Evolutionary conservation across 2,797 vertebrate genomes (phyloP).

Genomic region (Threskiornis aethiopicus): DNA sequence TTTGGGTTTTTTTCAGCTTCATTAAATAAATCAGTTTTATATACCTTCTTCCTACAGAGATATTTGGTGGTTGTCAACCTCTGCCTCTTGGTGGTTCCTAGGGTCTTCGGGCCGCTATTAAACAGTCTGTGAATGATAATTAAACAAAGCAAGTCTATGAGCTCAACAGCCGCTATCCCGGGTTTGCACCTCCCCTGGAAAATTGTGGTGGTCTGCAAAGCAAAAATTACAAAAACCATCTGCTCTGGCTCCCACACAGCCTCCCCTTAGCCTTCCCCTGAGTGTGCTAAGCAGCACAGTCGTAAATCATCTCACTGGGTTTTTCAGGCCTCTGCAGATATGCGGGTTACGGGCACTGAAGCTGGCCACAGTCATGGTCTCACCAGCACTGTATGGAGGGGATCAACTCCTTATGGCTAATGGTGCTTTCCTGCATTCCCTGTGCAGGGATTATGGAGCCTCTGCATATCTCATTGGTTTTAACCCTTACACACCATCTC

Average conservation of each 20-base stretch:
- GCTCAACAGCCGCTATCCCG: neutral
- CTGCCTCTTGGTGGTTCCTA: neutral
- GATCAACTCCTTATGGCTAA: neutral
- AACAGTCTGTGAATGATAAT: neutral
- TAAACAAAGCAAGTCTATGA: neutral
- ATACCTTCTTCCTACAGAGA: neutral
- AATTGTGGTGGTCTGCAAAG: neutral
- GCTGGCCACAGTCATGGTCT: neutral
- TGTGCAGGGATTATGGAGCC: neutral
- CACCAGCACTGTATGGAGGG: accelerated
- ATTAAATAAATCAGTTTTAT: neutral
- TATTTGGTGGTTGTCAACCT: neutral
- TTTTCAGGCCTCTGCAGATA: neutral
- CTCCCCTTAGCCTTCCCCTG: neutral
- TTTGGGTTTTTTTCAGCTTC: neutral
- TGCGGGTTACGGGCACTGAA: accelerated
- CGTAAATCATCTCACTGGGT: neutral
- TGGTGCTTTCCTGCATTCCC: neutral
- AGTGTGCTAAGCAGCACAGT: neutral
- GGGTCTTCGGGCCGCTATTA: neutral
- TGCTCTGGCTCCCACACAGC: neutral
- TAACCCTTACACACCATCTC: neutral
- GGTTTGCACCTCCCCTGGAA: neutral
- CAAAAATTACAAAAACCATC: neutral
- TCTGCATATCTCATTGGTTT: neutral